Conservation (phyloP, 2,888 invertebrate species). For the Ectemnius continuus region DNA sequence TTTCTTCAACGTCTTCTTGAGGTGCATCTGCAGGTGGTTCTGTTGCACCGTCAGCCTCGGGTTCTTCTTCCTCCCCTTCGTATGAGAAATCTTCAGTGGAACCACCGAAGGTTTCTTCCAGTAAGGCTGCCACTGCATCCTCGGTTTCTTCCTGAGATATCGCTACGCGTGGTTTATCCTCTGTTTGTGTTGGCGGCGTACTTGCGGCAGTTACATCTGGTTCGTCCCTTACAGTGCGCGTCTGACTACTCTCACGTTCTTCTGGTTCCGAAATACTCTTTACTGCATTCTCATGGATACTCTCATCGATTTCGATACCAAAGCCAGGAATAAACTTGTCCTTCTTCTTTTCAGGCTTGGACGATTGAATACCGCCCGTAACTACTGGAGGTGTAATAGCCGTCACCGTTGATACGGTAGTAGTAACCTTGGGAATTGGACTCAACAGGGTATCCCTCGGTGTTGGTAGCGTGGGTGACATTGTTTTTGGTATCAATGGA, state of each 20-base stretch:
- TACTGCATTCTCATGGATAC: conserved; percentile 88
- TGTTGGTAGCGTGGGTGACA: conserved; percentile 70
- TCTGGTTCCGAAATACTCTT: conserved; percentile 85
- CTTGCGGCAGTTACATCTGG: conserved; percentile 76
- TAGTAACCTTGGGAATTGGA: conserved; percentile 77
- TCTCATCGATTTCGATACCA: conserved; percentile 83
- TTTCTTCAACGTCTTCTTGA: conserved; percentile 89
- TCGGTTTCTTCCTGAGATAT: conserved; percentile 96
- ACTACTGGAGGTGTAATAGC: conserved; percentile 54
- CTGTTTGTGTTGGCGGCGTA: conserved; percentile 81
- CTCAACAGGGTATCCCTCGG: conserved; percentile 76
- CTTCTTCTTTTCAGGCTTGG: conserved; percentile 79
- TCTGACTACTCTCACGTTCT: conserved; percentile 71
- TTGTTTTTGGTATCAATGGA: conserved; percentile 68
- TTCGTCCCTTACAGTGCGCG: conserved; percentile 67
- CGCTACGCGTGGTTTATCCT: conserved; percentile 89
- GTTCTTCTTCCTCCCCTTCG: conserved; percentile 79
- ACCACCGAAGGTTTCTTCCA: conserved; percentile 91
- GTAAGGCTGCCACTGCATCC: conserved; percentile 92
- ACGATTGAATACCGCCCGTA: conserved; percentile 53
- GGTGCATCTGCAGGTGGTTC: conserved; percentile 81
- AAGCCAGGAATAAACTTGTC: conserved; percentile 85
- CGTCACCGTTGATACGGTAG: conserved; percentile 42
- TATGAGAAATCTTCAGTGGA: conserved; percentile 77
- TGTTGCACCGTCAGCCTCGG: conserved; percentile 68